A percentile compares a stretch with the other conserved stretches of the same genome.
Conservation (phyloP, 2,888 invertebrate genomes). For the Campaea margaritaria region DNA sequence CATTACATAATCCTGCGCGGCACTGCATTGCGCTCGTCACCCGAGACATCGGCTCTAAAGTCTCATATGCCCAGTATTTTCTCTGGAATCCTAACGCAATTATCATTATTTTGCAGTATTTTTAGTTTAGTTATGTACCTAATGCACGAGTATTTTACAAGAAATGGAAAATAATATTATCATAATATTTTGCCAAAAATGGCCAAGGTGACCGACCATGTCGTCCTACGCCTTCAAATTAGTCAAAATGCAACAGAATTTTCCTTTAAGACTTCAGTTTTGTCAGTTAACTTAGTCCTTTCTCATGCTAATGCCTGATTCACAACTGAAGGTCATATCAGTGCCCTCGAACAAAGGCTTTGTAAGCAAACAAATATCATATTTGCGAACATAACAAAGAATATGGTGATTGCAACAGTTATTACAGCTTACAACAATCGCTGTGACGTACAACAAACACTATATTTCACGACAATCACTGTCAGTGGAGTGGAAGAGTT, state of each 20-base stretch:
- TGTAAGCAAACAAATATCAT: constrained; percentile 18
- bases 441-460: background rate
- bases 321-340: constrained; percentile 4
- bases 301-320: background rate
- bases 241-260: background rate
- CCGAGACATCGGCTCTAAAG: too few relatives aligned
- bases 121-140: too few relatives aligned
- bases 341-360: background rate
- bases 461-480: constrained; percentile 1
- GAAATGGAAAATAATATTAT: too few relatives aligned
- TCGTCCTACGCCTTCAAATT: background rate
- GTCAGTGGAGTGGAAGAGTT: background rate
- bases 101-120: too few relatives aligned
- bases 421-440: background rate
- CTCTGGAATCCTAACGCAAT: too few relatives aligned
- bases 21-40: too few relatives aligned
- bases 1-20: too few relatives aligned
- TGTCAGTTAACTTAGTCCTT: background rate
- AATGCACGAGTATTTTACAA: too few relatives aligned
- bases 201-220: background rate
- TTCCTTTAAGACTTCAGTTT: background rate
- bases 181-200: too few relatives aligned
- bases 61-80: too few relatives aligned
- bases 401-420: constrained; percentile 9
- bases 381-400: constrained; percentile 1